These are phyloP conservation scores for Brachyistius frenatus DNA, from an alignment of 2,113 vertebrate genomes.

Conservation along the genomic window DNA sequence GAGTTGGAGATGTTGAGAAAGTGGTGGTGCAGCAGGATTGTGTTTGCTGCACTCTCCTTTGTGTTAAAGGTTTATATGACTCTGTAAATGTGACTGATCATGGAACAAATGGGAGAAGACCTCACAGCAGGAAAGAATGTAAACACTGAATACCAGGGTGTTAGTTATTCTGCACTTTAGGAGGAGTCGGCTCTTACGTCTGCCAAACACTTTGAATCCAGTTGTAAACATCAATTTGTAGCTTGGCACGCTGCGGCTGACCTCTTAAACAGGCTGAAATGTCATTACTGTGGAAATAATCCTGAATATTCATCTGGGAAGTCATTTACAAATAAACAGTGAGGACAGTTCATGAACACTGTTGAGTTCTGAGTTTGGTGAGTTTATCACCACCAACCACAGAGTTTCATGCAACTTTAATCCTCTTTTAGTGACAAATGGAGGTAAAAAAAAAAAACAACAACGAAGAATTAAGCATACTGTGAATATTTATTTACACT, in stretches of 20 bases:
- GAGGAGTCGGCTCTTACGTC: conserved; percentile 7
- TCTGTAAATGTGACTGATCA: background rate
- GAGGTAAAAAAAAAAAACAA: too few species aligned
- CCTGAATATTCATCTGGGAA: background rate
- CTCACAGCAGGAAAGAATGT: conserved; percentile 53
- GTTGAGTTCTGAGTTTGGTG: too few species aligned
- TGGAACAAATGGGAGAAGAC: conserved; percentile 31
- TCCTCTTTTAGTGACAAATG: too few species aligned
- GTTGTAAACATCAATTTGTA: conserved; percentile 47
- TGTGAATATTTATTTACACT: too few species aligned
- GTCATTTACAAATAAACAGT: background rate
- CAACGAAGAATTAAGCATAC: too few species aligned
- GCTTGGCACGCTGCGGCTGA: background rate
- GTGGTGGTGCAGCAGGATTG: background rate
- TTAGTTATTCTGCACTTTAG: conserved; percentile 3
- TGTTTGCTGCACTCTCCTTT: background rate
- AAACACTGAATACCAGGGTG: background rate
- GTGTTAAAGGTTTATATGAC: background rate
- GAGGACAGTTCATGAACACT: too few species aligned
- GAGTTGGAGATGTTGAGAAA: background rate
- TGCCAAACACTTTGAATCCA: conserved; percentile 41
- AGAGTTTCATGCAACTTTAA: too few species aligned
- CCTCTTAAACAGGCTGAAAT: background rate
- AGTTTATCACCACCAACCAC: too few species aligned
- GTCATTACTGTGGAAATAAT: background rate